Evolutionary conservation across 37 sponge, comb jelly and placozoan genomes (phyloP), one percentile per base, ranked within the genome.

Genomic region (Diacarnus erythraeanus): DNA sequence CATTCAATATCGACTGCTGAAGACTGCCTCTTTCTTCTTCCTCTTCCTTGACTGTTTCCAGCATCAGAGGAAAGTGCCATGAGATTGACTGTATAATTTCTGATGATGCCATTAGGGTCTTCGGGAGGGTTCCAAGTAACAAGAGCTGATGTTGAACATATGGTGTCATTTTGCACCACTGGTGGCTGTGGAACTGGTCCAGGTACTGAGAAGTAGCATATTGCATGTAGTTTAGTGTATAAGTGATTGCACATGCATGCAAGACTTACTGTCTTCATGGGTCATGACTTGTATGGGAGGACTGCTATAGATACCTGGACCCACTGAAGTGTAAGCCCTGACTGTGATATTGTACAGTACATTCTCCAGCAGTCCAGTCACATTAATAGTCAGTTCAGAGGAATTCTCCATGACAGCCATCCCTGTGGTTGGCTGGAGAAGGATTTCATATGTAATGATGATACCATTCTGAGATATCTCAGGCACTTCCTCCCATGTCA

Each of bases 61-160:
- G 21, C 22, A 30, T 27, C 70, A 21, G 21, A 51, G 37, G 67
- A 64, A 22, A 77, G 15, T 21, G 70, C 80, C 37, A 79, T 70
- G 57, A 38, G 63, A 30, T 60, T 71, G 30, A 81, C 37, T 42
- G 64, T 72, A 26, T 81, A 81, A 30, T 3, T 36, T 57, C 23
- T 31, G 44, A 81, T 71, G 31, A 61, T 44, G 59, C 81, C 81
- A 59, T 81, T 81, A 15, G 81, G 23, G n/a, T 81, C 63, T 3
- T 60, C 33, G 3, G 73, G 72, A 38, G 61, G 72, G 34, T 38
- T 2, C 81, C 81, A 81, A 0, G 33, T 39, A 20, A 81, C 63
- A 29, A 60, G 0, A 2, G 51, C 78, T 43, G 78, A 78, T 22
- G 31, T 38, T 1, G 78, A 0, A 20, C 33, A 43, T 1, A 43